Evolutionary conservation across 2,797 vertebrate genomes (phyloP).

Genomic region (Acipenser oxyrinchus): DNA sequence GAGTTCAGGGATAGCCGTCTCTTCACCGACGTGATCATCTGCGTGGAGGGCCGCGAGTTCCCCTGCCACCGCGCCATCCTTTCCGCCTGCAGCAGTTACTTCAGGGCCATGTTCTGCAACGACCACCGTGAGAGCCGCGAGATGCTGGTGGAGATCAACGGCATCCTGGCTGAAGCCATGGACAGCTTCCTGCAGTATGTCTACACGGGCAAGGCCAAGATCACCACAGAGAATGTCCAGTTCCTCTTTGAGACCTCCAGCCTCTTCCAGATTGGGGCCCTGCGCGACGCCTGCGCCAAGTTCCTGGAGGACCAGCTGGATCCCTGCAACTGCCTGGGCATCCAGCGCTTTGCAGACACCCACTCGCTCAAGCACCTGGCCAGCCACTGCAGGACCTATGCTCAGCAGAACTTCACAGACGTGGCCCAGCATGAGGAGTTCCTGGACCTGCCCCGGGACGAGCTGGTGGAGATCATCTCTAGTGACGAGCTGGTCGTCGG

Average conservation of each 20-base stretch:
- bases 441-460: slow-evolving; percentile 79
- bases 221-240: slow-evolving; percentile 94
- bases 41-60: slow-evolving; percentile 91
- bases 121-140: slow-evolving; percentile 92
- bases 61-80: slow-evolving; percentile 93
- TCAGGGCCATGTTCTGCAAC: slow-evolving; percentile 97
- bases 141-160: slow-evolving; percentile 97
- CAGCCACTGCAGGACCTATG: slow-evolving; percentile 79
- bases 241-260: slow-evolving; percentile 94
- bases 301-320: slow-evolving; percentile 96
- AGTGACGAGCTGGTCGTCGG: slow-evolving; percentile 83
- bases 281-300: slow-evolving; percentile 91
- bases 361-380: slow-evolving; percentile 89
- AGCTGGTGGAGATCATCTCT: slow-evolving; percentile 85
- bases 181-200: slow-evolving; percentile 92
- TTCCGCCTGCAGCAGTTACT: slow-evolving; percentile 94
- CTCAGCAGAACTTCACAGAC: slow-evolving; percentile 81
- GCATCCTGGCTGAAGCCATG: slow-evolving; percentile 91
- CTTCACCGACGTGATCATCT: slow-evolving; percentile 96
- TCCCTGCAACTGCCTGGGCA: slow-evolving; percentile 93
- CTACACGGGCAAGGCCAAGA: slow-evolving; percentile 90
- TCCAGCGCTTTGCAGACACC: slow-evolving; percentile 88
- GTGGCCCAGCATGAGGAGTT: slow-evolving; percentile 94
- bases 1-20: slow-evolving; percentile 87
- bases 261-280: slow-evolving; percentile 85